These are phyloP conservation scores for Lota lota DNA, from an alignment of 2,113 vertebrate genomes.

Conservation along the genomic window DNA sequence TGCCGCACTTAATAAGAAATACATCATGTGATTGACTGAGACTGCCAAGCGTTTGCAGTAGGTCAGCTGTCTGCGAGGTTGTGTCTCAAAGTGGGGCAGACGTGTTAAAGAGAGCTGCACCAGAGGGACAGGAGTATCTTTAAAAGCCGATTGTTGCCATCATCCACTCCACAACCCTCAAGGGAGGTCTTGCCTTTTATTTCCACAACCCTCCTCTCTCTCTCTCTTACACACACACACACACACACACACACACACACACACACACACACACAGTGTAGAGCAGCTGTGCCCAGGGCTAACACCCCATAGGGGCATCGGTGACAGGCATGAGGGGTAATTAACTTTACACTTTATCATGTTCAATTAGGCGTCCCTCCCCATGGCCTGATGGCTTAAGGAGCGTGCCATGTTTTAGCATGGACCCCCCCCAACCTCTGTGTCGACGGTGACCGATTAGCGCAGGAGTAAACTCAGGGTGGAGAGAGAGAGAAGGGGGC, in stretches of 20 bases:
- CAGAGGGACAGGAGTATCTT: conserved; percentile 86
- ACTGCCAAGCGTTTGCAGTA: conserved; percentile 31
- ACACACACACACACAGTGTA: conserved; percentile 77
- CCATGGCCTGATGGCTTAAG: conserved; percentile 67
- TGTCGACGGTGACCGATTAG: conserved; percentile 72
- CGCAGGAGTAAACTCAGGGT: conserved; percentile 77
- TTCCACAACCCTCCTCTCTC: conserved; percentile 57
- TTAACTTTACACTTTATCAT: conserved; percentile 99
- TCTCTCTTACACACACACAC: conserved; percentile 61
- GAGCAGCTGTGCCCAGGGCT: conserved; percentile 94
- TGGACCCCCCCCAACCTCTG: conserved; percentile 42
- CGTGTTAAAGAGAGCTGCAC: conserved; percentile 77
- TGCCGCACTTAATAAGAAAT: conserved; percentile 12
- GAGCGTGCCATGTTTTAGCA: conserved; percentile 83
- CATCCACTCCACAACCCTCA: conserved; percentile 92
- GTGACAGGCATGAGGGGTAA: conserved; percentile 99
- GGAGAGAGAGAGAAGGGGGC: conserved; percentile 46
- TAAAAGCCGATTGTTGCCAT: conserved; percentile 98
- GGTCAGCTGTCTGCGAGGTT: conserved; percentile 37
- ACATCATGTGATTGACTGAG: conserved; percentile 27
- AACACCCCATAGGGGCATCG: conserved; percentile 87
- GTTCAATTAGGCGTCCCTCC: conserved; percentile 97
- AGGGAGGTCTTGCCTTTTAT: conserved; percentile 95
- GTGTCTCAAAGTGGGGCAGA: conserved; percentile 58
- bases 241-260: conserved; percentile 61